These are phyloP conservation scores for Drosophila ustulata DNA, from an alignment of 2,888 invertebrate genomes.

Conservation along the genomic window DNA sequence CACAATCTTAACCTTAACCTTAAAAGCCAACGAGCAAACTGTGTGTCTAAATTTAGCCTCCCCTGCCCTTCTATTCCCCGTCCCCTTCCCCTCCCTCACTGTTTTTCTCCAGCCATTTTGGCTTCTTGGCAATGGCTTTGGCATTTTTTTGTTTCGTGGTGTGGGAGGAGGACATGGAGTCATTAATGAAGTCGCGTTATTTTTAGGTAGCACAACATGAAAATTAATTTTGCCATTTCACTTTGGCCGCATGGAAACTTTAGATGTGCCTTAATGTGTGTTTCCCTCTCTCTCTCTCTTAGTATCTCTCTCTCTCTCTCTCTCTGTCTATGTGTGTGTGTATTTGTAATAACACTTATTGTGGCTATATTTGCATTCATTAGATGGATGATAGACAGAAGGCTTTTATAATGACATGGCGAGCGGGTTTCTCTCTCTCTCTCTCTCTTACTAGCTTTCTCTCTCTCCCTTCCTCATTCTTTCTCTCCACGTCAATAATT, in stretches of 20 bases:
- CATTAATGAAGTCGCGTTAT: conserved; percentile 61
- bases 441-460: background rate
- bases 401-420: background rate
- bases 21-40: background rate
- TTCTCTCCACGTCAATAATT: conserved; percentile 64
- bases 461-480: background rate
- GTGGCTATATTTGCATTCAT: conserved; percentile 64
- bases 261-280: background rate
- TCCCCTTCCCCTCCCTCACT: background rate
- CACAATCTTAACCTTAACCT: conserved; percentile 9
- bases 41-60: conserved; percentile 38
- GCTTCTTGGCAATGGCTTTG: conserved; percentile 10
- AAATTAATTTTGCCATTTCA: conserved; percentile 62
- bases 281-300: background rate
- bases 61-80: background rate
- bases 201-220: conserved; percentile 59
- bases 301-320: background rate
- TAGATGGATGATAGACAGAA: conserved; percentile 53
- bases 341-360: conserved; percentile 54
- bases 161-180: background rate
- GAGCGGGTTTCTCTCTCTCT: background rate
- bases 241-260: conserved; percentile 33
- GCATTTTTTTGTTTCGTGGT: conserved; percentile 15
- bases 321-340: background rate
- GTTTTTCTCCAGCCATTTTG: too few relatives aligned